A percentile compares a stretch with the other conserved stretches of the same genome.
These are phyloP conservation scores for Catocala fraxini DNA, from an alignment of 2,888 invertebrate species.

Conservation along the genomic window DNA sequence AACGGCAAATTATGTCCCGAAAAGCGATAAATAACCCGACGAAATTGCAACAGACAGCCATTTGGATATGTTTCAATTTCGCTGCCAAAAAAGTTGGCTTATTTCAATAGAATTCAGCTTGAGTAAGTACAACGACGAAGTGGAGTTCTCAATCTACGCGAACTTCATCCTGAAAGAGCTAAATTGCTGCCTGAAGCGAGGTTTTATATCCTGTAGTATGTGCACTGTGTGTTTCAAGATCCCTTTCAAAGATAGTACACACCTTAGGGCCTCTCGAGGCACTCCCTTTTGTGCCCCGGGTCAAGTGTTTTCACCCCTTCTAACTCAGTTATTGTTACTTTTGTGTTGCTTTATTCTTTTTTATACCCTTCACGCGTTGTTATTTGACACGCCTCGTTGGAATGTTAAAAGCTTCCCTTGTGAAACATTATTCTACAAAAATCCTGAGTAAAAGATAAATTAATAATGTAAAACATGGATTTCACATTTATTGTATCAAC, in stretches of 20 bases:
- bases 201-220: slow-evolving; percentile 15
- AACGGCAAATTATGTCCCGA: not conserved
- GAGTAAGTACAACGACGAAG: slow-evolving; percentile 29
- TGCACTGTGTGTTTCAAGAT: slow-evolving; percentile 21
- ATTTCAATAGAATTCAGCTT: slow-evolving; percentile 16
- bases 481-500: not conserved
- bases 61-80: slow-evolving; percentile 34
- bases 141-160: slow-evolving; percentile 11
- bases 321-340: slow-evolving; percentile 56
- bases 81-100: slow-evolving; percentile 25
- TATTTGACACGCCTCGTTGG: not conserved
- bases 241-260: slow-evolving; percentile 36
- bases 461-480: slow-evolving; percentile 1
- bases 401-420: not conserved
- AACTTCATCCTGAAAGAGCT: slow-evolving; percentile 16
- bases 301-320: slow-evolving; percentile 58
- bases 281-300: slow-evolving; percentile 49
- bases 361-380: not conserved
- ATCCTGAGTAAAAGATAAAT: not conserved
- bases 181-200: slow-evolving; percentile 10
- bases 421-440: not conserved
- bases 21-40: slow-evolving; percentile 8
- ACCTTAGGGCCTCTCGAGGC: slow-evolving; percentile 23
- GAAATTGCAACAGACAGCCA: slow-evolving; percentile 23
- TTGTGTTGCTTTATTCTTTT: slow-evolving; percentile 23